Evolutionary conservation across 2,113 vertebrate species (phyloP).

Genomic region (Pollachius pollachius): DNA sequence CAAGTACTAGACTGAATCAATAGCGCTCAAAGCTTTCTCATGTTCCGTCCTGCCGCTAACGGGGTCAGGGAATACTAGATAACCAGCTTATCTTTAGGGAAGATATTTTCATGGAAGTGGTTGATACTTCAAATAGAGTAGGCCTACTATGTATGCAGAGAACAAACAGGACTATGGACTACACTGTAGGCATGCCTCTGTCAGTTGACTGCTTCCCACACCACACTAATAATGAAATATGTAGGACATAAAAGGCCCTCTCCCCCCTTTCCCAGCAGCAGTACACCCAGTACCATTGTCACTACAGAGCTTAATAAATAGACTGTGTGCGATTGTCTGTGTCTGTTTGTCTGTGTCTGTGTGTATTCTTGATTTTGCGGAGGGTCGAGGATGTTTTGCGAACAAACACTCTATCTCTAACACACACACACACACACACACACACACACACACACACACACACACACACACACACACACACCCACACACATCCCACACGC

Average conservation of each 20-base stretch:
- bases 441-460: not conserved
- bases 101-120: slow-evolving; percentile 16
- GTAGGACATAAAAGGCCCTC: no score
- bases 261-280: no score
- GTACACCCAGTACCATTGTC: no score
- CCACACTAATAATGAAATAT: no score
- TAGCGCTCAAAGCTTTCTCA: slow-evolving; percentile 69
- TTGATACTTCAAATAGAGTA: slow-evolving; percentile 2
- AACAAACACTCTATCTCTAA: slow-evolving; percentile 29
- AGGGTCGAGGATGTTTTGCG: slow-evolving; percentile 20
- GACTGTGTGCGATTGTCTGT: no score
- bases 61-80: slow-evolving; percentile 14
- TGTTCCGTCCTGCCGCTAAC: slow-evolving; percentile 51
- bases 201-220: no score
- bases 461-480: slow-evolving; percentile 11
- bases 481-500: not conserved
- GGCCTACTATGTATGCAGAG: no score
- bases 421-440: slow-evolving; percentile 24
- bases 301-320: no score
- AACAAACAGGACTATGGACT: no score
- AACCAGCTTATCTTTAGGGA: slow-evolving; percentile 23
- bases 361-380: no score
- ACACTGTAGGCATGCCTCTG: no score
- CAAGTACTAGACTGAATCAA: slow-evolving; percentile 62
- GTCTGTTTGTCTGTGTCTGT: no score